A percentile compares a stretch with the other conserved stretches of the same genome.
Conservation (phyloP, 2,113 vertebrate genomes). For the Poeciliopsis turrubarensis region DNA sequence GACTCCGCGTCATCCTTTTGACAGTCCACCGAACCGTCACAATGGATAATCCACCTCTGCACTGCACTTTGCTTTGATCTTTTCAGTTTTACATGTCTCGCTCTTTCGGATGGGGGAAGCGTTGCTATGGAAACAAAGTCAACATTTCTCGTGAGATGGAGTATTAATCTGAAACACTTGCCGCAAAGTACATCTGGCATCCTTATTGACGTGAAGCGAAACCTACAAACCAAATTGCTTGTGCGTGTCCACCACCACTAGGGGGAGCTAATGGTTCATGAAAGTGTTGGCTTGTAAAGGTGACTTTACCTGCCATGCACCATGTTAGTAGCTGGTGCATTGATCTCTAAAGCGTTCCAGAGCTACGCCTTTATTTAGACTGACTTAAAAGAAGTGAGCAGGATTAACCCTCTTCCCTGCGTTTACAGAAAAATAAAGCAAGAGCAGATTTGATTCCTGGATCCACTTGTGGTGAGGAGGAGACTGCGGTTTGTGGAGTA, state of each 20-base stretch:
- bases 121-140: constrained; percentile 36
- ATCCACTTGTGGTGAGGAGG: constrained; percentile 24
- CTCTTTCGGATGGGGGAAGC: neutral
- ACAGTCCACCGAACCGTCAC: neutral
- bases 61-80: constrained; percentile 31
- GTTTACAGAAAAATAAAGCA: constrained; percentile 35
- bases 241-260: constrained; percentile 25
- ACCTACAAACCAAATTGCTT: neutral
- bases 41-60: constrained; percentile 34
- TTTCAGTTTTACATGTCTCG: constrained; percentile 8
- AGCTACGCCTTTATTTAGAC: constrained; percentile 30
- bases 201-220: neutral
- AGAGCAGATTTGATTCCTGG: constrained; percentile 24
- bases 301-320: constrained; percentile 64
- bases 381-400: constrained; percentile 36
- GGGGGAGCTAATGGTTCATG: constrained; percentile 64
- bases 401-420: constrained; percentile 58
- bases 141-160: constrained; percentile 12
- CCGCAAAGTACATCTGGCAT: neutral
- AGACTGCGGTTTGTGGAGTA: constrained; percentile 17
- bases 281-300: constrained; percentile 7
- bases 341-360: constrained; percentile 58
- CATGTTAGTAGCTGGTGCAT: constrained; percentile 63
- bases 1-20: constrained; percentile 3
- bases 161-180: constrained; percentile 20